Conservation (phyloP, 2,888 invertebrate species). For the Craniophora ligustri region DNA sequence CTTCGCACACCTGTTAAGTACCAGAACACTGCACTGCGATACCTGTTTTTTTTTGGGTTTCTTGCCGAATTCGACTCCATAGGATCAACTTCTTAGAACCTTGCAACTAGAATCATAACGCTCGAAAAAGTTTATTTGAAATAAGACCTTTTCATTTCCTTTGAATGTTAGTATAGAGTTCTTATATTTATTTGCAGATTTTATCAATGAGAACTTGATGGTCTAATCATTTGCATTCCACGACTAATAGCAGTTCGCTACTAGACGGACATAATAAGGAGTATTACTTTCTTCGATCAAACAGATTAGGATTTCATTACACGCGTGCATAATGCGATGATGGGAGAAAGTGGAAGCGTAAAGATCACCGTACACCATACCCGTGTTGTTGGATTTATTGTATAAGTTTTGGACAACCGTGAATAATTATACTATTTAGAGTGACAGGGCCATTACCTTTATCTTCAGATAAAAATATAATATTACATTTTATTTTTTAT, state of each 20-base stretch:
- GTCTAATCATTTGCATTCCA: constrained; percentile 46
- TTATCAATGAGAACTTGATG: too few species aligned
- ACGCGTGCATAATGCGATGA: constrained; percentile 61
- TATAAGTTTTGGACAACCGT: constrained; percentile 40
- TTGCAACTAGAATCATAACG: too few species aligned
- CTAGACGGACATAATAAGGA: constrained; percentile 47
- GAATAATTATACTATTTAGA: background rate
- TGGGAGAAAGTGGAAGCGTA: constrained; percentile 63
- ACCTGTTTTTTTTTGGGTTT: too few species aligned
- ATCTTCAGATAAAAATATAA: background rate
- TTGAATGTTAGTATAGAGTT: too few species aligned
- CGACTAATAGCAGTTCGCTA: constrained; percentile 35
- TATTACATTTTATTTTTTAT: too few species aligned
- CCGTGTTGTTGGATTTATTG: constrained; percentile 49
- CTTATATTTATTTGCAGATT: too few species aligned
- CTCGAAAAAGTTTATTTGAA: too few species aligned
- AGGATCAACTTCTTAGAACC: too few species aligned
- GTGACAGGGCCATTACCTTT: constrained; percentile 24
- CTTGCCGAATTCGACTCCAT: too few species aligned
- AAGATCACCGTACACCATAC: constrained; percentile 55
- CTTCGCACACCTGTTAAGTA: too few species aligned
- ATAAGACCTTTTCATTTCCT: too few species aligned
- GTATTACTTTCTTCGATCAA: constrained; percentile 56
- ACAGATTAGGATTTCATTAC: constrained; percentile 59
- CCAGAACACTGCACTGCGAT: too few species aligned